A percentile compares a stretch with the other conserved stretches of the same genome.
These are phyloP conservation scores for Proales similis DNA, from an alignment of 1,140 invertebrate genomes.

Conservation along the genomic window DNA sequence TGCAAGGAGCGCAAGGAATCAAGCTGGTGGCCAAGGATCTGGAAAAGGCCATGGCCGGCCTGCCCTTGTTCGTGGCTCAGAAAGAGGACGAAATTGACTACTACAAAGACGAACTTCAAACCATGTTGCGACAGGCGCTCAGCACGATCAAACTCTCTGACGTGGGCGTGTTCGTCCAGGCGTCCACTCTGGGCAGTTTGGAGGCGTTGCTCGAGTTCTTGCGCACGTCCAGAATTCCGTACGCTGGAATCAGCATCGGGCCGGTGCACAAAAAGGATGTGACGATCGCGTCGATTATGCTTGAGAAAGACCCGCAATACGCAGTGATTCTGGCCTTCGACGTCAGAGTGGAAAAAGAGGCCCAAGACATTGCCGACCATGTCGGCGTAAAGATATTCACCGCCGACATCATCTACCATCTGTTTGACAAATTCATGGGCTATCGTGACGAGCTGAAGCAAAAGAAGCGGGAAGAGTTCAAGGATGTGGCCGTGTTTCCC, in stretches of 20 bases:
- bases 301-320: constrained; percentile 92
- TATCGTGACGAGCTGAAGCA: constrained; percentile 87
- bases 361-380: constrained; percentile 88
- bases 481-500: constrained; percentile 88
- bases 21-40: constrained; percentile 92
- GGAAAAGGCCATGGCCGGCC: constrained; percentile 88
- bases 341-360: constrained; percentile 93
- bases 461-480: constrained; percentile 85
- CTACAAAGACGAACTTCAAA: constrained; percentile 67
- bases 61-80: constrained; percentile 66
- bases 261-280: constrained; percentile 98
- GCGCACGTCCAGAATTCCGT: constrained; percentile 91
- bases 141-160: constrained; percentile 81
- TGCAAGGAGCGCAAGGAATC: constrained; percentile 90
- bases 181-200: constrained; percentile 91
- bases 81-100: constrained; percentile 87
- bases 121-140: constrained; percentile 75
- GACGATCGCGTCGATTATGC: constrained; percentile 97
- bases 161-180: constrained; percentile 94
- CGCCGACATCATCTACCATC: constrained; percentile 98
- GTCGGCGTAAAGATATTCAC: constrained; percentile 87
- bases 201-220: constrained; percentile 95
- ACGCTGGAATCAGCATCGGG: constrained; percentile 94
- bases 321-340: constrained; percentile 98
- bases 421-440: constrained; percentile 93